A percentile compares a stretch with the other conserved stretches of the same genome.
Evolutionary conservation across 2,797 vertebrate genomes (phyloP).

Genomic region (Perodicticus potto): DNA sequence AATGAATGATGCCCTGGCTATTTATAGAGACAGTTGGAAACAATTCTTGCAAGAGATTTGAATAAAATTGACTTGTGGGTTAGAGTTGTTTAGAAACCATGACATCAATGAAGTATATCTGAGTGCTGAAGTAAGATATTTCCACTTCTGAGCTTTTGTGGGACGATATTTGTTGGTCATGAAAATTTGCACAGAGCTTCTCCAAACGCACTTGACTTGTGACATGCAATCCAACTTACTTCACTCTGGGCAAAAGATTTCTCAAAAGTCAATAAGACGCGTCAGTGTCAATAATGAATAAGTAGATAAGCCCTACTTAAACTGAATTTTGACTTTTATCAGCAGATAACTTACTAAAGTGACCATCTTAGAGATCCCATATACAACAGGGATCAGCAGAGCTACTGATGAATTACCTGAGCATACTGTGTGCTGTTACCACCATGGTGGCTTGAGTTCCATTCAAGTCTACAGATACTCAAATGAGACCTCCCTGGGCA

Average conservation of each 20-base stretch:
- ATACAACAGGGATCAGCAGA: neutral
- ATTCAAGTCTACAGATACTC: neutral
- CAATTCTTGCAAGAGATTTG: conserved; percentile 7
- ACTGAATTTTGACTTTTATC: neutral
- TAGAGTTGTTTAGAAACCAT: conserved; percentile 26
- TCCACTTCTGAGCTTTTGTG: neutral
- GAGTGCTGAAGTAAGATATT: neutral
- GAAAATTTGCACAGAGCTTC: conserved; percentile 22
- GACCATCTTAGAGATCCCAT: neutral
- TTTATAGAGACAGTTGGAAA: neutral
- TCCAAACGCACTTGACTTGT: neutral
- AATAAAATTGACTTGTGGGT: neutral
- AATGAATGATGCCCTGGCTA: neutral
- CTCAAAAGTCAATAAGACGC: neutral
- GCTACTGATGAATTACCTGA: neutral
- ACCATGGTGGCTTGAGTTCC: neutral
- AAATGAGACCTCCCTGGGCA: neutral
- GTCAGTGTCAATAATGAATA: neutral
- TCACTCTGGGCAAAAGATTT: neutral
- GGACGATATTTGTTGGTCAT: neutral
- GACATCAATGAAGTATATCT: conserved; percentile 17
- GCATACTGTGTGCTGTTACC: neutral
- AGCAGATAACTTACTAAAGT: neutral
- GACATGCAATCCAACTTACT: neutral
- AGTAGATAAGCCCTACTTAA: neutral